A percentile compares a stretch with the other conserved stretches of the same genome.
Evolutionary conservation across 2,113 vertebrate genomes (phyloP).

Genomic region (Ammodytes marinus): DNA sequence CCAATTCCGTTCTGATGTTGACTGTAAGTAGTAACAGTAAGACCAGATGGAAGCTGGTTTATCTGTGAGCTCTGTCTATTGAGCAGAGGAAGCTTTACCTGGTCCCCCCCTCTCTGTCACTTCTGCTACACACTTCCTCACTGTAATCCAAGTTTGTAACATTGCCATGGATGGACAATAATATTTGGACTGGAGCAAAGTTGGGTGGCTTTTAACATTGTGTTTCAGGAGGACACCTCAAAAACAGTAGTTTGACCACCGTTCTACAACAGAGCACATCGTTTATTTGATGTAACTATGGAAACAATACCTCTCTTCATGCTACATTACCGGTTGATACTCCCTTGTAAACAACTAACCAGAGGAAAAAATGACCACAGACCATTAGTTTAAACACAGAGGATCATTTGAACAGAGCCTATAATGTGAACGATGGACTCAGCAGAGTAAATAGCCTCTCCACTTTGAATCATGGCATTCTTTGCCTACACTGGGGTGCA

Average conservation of each 20-base stretch:
- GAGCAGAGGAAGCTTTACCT: constrained; percentile 3
- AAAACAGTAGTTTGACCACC: not conserved
- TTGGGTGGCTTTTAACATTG: constrained; percentile 21
- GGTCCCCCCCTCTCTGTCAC: not conserved
- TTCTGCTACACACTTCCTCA: not conserved
- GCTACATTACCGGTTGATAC: constrained; percentile 5
- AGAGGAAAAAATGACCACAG: not conserved
- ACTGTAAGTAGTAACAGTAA: not conserved
- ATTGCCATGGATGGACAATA: not conserved
- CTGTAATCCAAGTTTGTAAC: not conserved
- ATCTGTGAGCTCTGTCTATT: not conserved
- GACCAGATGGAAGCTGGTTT: not conserved
- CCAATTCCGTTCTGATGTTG: not conserved
- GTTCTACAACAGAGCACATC: constrained; percentile 9
- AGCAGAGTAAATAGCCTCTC: not conserved
- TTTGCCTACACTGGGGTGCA: not conserved
- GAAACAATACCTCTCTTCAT: constrained; percentile 20
- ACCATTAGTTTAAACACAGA: not conserved
- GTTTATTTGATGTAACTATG: constrained; percentile 39
- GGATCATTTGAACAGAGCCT: not conserved
- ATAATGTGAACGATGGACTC: not conserved
- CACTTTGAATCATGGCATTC: not conserved
- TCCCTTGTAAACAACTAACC: constrained; percentile 13
- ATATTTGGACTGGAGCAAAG: not conserved
- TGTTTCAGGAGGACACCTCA: not conserved